Evolutionary conservation across 2,113 vertebrate genomes (phyloP).

Genomic region (Pollimyrus isidori): DNA sequence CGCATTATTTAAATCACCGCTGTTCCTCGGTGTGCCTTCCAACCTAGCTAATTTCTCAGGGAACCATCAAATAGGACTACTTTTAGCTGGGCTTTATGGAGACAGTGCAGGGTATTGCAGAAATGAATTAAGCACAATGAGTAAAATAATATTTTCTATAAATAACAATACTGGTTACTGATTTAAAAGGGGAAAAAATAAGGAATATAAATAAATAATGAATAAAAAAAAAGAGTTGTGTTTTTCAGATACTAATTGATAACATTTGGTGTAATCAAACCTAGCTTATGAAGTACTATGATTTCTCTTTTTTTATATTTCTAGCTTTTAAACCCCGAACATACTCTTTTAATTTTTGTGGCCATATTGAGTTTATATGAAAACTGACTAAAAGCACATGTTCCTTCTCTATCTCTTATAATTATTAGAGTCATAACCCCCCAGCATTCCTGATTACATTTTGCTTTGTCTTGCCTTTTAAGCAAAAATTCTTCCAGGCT

Average conservation of each 20-base stretch:
- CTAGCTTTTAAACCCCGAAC: background rate
- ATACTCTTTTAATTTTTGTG: background rate
- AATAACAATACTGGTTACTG: background rate
- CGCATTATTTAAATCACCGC: background rate
- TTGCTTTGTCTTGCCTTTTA: background rate
- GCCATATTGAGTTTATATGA: constrained; percentile 3
- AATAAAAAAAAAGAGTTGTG: background rate
- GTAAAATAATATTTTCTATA: background rate
- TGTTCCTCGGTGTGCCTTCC: background rate
- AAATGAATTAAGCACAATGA: background rate
- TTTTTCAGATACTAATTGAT: background rate
- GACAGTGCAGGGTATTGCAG: background rate
- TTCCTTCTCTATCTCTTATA: background rate
- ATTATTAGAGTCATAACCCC: background rate
- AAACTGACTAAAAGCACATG: background rate
- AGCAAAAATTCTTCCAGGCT: background rate
- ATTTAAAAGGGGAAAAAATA: background rate
- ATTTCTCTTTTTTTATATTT: constrained; percentile 1
- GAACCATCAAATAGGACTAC: background rate
- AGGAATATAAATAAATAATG: background rate
- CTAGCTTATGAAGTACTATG: background rate
- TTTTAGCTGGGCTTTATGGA: background rate
- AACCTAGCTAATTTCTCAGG: background rate
- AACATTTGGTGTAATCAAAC: background rate
- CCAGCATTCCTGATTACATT: background rate